Evolutionary conservation across 2,797 vertebrate species (phyloP).

Genomic region (Menidia menidia): DNA sequence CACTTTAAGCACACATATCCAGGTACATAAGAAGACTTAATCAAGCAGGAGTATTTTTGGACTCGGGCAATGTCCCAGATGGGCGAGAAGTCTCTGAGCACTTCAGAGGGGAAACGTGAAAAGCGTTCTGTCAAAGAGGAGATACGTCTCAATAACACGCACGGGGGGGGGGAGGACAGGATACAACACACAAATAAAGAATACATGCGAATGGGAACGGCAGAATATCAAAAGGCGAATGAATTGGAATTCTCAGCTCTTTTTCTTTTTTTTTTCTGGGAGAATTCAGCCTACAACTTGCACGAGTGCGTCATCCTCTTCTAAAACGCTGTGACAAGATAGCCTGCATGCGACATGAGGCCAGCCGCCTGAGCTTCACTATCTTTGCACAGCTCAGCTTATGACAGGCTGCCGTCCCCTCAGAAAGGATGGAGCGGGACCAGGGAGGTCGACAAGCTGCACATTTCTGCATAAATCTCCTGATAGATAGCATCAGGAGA

Average conservation of each 20-base stretch:
- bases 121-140: slow-evolving; percentile 68
- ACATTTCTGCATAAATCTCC: slow-evolving; percentile 82
- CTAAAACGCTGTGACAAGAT: slow-evolving; percentile 70
- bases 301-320: slow-evolving; percentile 55
- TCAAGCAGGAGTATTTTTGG: slow-evolving; percentile 79
- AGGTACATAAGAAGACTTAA: slow-evolving; percentile 79
- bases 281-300: slow-evolving; percentile 45
- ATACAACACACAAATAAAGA: slow-evolving; percentile 36
- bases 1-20: slow-evolving; percentile 74
- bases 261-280: slow-evolving; percentile 11
- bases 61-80: slow-evolving; percentile 72
- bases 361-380: slow-evolving; percentile 71
- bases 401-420: slow-evolving; percentile 76
- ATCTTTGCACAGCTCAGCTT: slow-evolving; percentile 78
- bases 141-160: slow-evolving; percentile 72
- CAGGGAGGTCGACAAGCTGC: slow-evolving; percentile 74
- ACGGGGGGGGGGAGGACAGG: slow-evolving; percentile 26
- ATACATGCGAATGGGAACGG: slow-evolving; percentile 13
- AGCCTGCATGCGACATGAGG: slow-evolving; percentile 70
- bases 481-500: slow-evolving; percentile 79
- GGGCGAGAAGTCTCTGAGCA: slow-evolving; percentile 65
- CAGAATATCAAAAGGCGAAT: slow-evolving; percentile 6
- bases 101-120: slow-evolving; percentile 72
- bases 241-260: background rate
- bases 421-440: slow-evolving; percentile 79